Conservation (phyloP, 2,797 vertebrate species). For the Ceyx erithaca region DNA sequence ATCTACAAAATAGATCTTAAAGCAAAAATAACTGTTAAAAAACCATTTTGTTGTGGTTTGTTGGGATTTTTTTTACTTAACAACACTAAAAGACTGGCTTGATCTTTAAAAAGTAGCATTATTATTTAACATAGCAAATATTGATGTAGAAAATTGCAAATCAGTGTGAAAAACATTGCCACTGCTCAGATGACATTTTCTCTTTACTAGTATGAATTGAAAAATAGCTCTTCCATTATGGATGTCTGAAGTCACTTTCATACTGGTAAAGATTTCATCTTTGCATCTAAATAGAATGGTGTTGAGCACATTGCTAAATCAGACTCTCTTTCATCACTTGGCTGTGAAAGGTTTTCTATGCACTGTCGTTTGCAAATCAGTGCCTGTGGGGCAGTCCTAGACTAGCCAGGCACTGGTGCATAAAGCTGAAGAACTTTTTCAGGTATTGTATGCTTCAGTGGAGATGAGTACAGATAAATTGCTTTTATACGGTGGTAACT, state of each 20-base stretch:
- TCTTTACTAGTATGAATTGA: background rate
- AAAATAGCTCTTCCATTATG: background rate
- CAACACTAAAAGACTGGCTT: background rate
- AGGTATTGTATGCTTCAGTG: background rate
- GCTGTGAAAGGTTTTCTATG: background rate
- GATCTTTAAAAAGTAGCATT: background rate
- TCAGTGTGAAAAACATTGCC: background rate
- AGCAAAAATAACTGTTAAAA: background rate
- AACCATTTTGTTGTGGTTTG: background rate
- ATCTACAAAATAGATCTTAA: background rate
- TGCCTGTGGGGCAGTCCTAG: background rate
- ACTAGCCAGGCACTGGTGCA: background rate
- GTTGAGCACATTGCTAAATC: background rate
- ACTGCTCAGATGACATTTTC: background rate
- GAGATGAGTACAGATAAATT: background rate
- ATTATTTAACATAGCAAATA: background rate
- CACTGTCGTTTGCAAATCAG: background rate
- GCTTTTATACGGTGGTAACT: constrained; percentile 18
- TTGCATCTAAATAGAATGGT: background rate
- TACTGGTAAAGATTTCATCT: background rate
- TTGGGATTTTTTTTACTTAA: background rate
- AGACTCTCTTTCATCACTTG: background rate
- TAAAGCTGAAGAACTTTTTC: constrained; percentile 29
- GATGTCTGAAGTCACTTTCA: background rate
- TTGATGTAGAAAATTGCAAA: background rate